Conservation (phyloP, 2,797 vertebrate genomes). For the Microcaecilia unicolor region DNA sequence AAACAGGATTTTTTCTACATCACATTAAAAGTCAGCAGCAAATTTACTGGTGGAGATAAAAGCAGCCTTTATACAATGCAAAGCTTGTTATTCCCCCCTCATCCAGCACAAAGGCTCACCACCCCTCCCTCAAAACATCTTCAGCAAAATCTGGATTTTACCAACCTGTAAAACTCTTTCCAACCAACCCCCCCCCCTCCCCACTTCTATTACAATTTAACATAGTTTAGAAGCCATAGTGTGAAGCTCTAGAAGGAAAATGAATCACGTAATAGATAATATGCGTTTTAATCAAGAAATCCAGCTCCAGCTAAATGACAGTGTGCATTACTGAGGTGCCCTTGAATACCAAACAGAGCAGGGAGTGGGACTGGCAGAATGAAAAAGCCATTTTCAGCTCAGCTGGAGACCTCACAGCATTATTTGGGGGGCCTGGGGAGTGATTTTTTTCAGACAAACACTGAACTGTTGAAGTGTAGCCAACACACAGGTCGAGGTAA, state of each 20-base stretch:
- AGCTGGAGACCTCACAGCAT: constrained; percentile 49
- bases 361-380: constrained; percentile 45
- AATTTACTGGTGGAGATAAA: too few species aligned
- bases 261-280: constrained; percentile 56
- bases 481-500: neutral
- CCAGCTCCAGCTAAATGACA: constrained; percentile 43
- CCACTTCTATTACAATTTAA: constrained; percentile 45
- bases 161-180: neutral
- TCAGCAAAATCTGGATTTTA: neutral
- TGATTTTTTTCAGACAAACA: constrained; percentile 6
- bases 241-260: constrained; percentile 32
- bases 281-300: constrained; percentile 68
- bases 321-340: constrained; percentile 29
- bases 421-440: constrained; percentile 4
- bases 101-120: neutral
- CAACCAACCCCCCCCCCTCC: neutral
- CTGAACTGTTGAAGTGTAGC: constrained; percentile 37
- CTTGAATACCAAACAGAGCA: constrained; percentile 59
- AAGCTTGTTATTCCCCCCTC: fast-evolving
- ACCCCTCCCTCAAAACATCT: neutral
- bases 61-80: too few species aligned
- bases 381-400: constrained; percentile 63
- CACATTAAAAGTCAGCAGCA: too few species aligned
- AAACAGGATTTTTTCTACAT: too few species aligned
- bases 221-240: constrained; percentile 30